phyloP scores from a whole-genome alignment of 2,113 vertebrate species.

The Perccottus glenii region DNA sequence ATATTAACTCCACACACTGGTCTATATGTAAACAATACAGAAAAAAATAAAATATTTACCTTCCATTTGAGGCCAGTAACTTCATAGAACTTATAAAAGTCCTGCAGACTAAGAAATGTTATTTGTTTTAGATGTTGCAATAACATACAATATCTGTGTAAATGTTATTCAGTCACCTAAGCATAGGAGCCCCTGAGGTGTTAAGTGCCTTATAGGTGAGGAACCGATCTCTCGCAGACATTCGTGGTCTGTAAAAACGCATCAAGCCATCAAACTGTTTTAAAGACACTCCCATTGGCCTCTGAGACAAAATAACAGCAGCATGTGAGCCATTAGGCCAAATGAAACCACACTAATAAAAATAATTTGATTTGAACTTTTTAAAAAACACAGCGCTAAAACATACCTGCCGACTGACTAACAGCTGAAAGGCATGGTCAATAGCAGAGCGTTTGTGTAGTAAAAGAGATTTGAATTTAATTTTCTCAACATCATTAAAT shows the following conservation, averaged over 20 bases:
- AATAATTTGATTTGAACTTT: background rate
- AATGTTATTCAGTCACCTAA: constrained; percentile 80
- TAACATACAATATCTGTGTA: background rate
- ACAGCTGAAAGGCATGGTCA: constrained; percentile 89
- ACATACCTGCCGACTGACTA: constrained; percentile 87
- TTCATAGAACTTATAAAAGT: constrained; percentile 97
- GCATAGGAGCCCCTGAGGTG: constrained; percentile 82
- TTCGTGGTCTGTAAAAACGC: constrained; percentile 92
- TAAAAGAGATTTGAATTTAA: constrained; percentile 96
- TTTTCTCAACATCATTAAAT: constrained; percentile 96
- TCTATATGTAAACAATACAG: background rate
- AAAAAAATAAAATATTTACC: constrained; percentile 71
- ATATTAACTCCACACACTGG: background rate
- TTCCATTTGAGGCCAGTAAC: constrained; percentile 96
- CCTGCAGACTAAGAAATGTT: constrained; percentile 82
- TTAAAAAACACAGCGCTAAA: background rate
- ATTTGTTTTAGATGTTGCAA: background rate
- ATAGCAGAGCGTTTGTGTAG: constrained; percentile 93
- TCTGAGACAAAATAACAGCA: constrained; percentile 72
- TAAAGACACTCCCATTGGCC: constrained; percentile 87
- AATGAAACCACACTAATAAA: background rate
- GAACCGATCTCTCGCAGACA: constrained; percentile 89
- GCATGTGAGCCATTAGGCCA: constrained; percentile 7
- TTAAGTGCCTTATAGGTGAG: constrained; percentile 95
- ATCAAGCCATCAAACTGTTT: constrained; percentile 95